Conservation (phyloP, 2,113 vertebrate genomes). For the Platysternon megacephalum region DNA sequence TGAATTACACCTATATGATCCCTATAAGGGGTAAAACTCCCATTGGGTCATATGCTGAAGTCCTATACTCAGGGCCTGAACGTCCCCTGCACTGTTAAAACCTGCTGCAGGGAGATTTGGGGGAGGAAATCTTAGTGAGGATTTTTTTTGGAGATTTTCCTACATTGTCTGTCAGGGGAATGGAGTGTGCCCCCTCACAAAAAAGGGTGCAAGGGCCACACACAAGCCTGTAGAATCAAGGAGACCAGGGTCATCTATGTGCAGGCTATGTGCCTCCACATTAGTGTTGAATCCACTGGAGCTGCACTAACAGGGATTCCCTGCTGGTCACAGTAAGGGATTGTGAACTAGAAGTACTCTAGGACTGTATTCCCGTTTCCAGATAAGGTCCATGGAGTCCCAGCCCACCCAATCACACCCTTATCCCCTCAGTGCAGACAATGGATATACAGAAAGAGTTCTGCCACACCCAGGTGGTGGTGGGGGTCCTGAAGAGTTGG, state of each 20-base stretch:
- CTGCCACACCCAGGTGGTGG: not conserved
- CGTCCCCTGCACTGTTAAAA: not conserved
- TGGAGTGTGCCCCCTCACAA: not conserved
- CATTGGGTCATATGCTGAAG: not conserved
- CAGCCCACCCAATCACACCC: not conserved
- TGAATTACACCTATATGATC: not conserved
- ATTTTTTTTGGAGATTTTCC: not conserved
- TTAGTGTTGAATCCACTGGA: not conserved
- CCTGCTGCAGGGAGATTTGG: not conserved
- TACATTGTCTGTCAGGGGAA: not conserved
- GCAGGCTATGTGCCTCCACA: not conserved
- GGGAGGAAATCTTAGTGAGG: not conserved
- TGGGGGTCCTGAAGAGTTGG: not conserved
- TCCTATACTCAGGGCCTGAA: not conserved
- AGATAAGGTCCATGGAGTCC: not conserved
- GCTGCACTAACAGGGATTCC: not conserved
- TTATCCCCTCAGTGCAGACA: fast-evolving
- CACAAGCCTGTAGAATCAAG: not conserved
- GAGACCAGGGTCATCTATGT: no score
- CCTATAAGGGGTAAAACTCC: not conserved
- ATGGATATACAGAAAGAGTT: not conserved
- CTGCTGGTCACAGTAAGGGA: not conserved
- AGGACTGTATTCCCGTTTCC: not conserved
- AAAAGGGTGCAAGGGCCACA: not conserved
- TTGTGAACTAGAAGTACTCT: not conserved